Base-by-base conservation (phyloP, 2,888 invertebrate genomes). In the Mimumesa dahlbomi region DNA sequence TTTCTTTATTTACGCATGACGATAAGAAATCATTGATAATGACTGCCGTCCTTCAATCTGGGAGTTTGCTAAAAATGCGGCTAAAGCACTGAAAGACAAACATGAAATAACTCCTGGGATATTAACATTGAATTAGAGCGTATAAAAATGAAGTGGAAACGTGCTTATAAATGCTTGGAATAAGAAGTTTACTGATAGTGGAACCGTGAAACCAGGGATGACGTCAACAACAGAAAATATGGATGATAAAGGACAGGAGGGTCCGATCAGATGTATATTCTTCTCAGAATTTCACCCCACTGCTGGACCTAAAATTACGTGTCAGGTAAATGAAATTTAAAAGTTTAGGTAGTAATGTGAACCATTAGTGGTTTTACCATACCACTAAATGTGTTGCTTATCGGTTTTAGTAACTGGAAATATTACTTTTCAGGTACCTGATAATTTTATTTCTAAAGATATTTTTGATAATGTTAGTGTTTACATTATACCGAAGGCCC, bases 401-500 rank as follows among this genome's bases (percentile, higher is more conserved):
- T n/a, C n/a, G n/a, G n/a, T n/a, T n/a, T n/a, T n/a, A n/a, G n/a
- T n/a, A n/a, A n/a, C n/a, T n/a, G n/a, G n/a, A 62, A 42, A 54
- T 48, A 59, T 79, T 83, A 69, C 49, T 90, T 90, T 48, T 53
- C 88, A 96, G 95, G 95, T 96, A 62, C 98, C 98, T 4, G 94
- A 95, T 83, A 95, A 97, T 86, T 96, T 94, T 87, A 94, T 98
- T 48, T 95, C 96, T 0, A 98, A 98, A 89, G 98, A 98, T 84
- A 92, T 95, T 16, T 98, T 98, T 91, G 97, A 98, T 91, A 94
- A 96, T 64, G 94, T 98, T 62, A 97, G 96, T 87, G 96, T 96
- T 19, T 98, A 97, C 87, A 97, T 98, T 75, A 98, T 98, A 86
- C 98, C 98, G 2, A 98, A 98, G 90, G 95, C 95, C 22, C 96